Percentiles rank a stretch among this genome's conserved stretches.
Conservation (phyloP, 2,888 invertebrate genomes). For the Xylocampa areola region DNA sequence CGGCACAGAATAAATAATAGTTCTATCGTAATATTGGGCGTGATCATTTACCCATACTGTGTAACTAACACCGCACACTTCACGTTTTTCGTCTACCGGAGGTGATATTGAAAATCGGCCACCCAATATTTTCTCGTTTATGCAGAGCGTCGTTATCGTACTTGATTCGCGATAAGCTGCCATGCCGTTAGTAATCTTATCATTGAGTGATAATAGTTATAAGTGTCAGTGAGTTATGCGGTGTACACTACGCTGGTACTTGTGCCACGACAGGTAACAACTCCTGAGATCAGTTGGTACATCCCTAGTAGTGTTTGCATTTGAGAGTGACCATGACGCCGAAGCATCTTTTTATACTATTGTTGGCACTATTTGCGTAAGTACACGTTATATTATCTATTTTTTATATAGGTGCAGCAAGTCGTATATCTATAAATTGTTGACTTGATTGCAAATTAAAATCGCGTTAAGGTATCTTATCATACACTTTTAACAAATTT, state of each 20-base stretch:
- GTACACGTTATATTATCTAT: constrained; percentile 61
- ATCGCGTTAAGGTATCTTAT: no score
- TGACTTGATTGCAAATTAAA: no score
- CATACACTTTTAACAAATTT: no score
- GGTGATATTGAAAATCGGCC: constrained; percentile 72
- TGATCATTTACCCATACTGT: constrained; percentile 54
- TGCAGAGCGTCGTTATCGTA: constrained; percentile 81
- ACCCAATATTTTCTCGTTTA: constrained; percentile 77
- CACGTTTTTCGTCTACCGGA: constrained; percentile 47
- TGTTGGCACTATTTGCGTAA: constrained; percentile 78
- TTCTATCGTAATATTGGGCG: constrained; percentile 48
- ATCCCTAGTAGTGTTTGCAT: constrained; percentile 65
- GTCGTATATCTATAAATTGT: constrained; percentile 15
- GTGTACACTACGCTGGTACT: constrained; percentile 79
- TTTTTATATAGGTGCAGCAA: constrained; percentile 3
- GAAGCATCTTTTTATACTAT: constrained; percentile 72
- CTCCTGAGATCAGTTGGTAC: constrained; percentile 74
- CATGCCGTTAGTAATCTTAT: constrained; percentile 87
- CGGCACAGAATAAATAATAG: no score
- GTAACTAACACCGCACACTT: constrained; percentile 46
- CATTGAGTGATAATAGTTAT: constrained; percentile 88
- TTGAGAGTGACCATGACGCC: constrained; percentile 77
- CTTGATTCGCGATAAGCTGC: constrained; percentile 87
- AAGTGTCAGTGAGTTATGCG: constrained; percentile 88
- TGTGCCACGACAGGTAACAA: constrained; percentile 77